Percentiles rank a stretch among this genome's conserved stretches.
Evolutionary conservation across 1,140 invertebrate species (phyloP).

Genomic region (Limonius californicus): DNA sequence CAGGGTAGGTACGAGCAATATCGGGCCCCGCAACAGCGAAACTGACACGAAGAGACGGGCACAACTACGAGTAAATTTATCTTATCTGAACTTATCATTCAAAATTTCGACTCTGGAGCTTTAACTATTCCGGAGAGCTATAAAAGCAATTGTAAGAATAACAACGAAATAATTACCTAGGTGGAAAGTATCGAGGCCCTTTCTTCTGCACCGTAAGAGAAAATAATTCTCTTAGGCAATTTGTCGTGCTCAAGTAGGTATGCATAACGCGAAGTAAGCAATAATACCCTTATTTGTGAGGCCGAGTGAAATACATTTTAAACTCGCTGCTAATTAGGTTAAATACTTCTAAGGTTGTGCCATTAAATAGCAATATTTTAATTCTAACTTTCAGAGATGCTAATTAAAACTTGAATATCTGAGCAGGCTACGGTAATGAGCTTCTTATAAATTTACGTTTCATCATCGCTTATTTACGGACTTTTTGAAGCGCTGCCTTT

Average conservation of each 20-base stretch:
- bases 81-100: not conserved
- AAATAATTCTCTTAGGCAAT: slow-evolving; percentile 6
- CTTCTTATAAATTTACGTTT: slow-evolving; percentile 12
- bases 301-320: slow-evolving; percentile 6
- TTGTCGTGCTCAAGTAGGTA: slow-evolving; percentile 7
- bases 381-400: slow-evolving; percentile 11
- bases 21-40: not conserved
- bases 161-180: no score
- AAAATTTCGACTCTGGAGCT: not conserved
- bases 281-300: slow-evolving; percentile 14
- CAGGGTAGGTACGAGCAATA: not conserved
- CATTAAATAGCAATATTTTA: slow-evolving; percentile 13
- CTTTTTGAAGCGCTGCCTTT: not conserved
- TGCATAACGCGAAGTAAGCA: not conserved
- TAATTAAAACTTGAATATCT: slow-evolving; percentile 14
- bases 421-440: slow-evolving; percentile 1
- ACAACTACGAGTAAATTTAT: not conserved
- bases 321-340: slow-evolving; percentile 10
- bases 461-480: slow-evolving; percentile 10
- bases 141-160: no score
- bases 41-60: not conserved
- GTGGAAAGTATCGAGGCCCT: no score
- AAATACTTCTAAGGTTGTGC: slow-evolving; percentile 14
- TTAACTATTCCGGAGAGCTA: not conserved
- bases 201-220: not conserved